Base-by-base conservation (phyloP, 2,888 invertebrate genomes). In the Platycnemis pennipes region DNA sequence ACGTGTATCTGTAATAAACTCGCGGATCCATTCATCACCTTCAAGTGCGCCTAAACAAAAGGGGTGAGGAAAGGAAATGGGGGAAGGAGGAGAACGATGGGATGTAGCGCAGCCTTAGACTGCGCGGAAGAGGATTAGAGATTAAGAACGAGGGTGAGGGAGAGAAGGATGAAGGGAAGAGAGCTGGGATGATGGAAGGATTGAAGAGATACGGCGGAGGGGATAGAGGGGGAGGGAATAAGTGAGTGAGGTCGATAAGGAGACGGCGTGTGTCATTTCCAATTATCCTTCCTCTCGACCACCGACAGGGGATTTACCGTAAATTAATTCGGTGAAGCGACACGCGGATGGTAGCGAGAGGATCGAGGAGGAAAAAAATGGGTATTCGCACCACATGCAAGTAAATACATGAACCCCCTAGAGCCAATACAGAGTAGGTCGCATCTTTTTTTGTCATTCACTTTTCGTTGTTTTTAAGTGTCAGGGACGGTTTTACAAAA, bases 221-320 rank as follows among this genome's bases (percentile, higher is more conserved):
- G 37, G 13, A 4, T 37, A 44, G 11, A 11, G 42, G 26, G 22
- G 2, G 42, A 86, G 1, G 19, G 42, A 77, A 77, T 13, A n/a
- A 16, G 7, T 11, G 56, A 37, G 56, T 16, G 56, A 42, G 37
- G 89, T 89, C 56, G 89, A 89, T 89, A 89, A 89, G 89, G 89
- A 89, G 53, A 53, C 16, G n/a, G 53, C 89, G 8, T 26, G 22
- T 56, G 89, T 89, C 89, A 89, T 19, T 89, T 56, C 26, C 56
- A 56, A 89, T 56, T 56, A 56, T 89, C 56, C 53, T 37, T n/a
- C 31, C 89, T 31, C 88, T 88, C 88, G 88, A 16, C 63, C 88
- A 45, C 56, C 37, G 37, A 53, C 42, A 56, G 37, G 37, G 2
- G 53, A 53, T 56, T 42, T 37, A 7, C 89, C 22, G 22, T 56